phyloP scores from a whole-genome alignment of 2,888 invertebrate genomes.

The Polyommatus iphigenia region DNA sequence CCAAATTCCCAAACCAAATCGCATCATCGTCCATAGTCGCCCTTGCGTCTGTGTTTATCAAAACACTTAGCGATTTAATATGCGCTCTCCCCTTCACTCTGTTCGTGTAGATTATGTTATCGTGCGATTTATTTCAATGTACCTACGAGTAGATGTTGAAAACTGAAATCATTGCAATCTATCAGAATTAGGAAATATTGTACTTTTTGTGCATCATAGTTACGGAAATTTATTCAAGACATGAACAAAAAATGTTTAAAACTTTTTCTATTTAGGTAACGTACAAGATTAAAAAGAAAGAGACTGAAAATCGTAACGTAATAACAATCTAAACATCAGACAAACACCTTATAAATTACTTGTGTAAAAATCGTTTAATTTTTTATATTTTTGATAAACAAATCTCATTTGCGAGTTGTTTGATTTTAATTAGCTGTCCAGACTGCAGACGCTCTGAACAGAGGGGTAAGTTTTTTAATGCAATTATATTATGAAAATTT shows the following conservation, averaged over 20 bases:
- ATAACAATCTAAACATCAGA: background rate
- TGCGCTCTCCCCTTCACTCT: slow-evolving; percentile 38
- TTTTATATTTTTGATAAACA: slow-evolving; percentile 38
- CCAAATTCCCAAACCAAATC: slow-evolving; percentile 64
- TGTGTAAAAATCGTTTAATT: background rate
- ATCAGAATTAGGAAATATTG: background rate
- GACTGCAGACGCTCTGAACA: slow-evolving; percentile 41
- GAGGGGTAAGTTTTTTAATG: slow-evolving; percentile 26
- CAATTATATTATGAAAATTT: slow-evolving; percentile 20
- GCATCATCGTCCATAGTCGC: slow-evolving; percentile 54
- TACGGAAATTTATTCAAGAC: no score
- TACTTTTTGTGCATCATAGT: no score
- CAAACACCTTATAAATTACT: background rate
- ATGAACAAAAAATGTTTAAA: no score
- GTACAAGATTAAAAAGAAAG: background rate
- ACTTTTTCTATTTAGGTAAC: background rate
- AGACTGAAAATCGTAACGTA: background rate
- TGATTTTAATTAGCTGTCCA: slow-evolving; percentile 65
- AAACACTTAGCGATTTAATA: slow-evolving; percentile 69
- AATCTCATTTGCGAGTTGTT: slow-evolving; percentile 45
- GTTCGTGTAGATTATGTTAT: slow-evolving; percentile 36
- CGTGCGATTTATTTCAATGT: slow-evolving; percentile 25
- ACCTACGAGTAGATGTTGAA: background rate
- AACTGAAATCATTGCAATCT: background rate
- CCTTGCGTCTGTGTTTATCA: slow-evolving; percentile 76